Conservation (phyloP, 2,888 invertebrate species). For the Syrista parreyssii region DNA sequence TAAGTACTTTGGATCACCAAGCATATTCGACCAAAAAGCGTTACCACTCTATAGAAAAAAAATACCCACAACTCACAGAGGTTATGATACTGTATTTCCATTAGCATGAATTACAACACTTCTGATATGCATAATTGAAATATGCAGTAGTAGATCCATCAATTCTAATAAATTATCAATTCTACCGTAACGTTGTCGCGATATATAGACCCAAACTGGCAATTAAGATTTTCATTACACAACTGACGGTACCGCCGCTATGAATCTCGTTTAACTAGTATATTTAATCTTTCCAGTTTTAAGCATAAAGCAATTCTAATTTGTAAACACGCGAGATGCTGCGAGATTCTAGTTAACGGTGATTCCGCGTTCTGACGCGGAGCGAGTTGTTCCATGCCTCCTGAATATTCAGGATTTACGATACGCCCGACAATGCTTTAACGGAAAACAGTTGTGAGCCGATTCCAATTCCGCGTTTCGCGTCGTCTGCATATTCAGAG, state of each 20-base stretch:
- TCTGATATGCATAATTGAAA: background rate
- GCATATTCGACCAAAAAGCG: background rate
- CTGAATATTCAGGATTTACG: background rate
- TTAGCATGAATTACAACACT: background rate
- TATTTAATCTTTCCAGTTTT: background rate
- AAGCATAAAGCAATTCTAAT: background rate
- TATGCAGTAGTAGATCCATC: background rate
- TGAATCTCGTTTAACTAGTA: background rate
- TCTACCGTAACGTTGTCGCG: background rate
- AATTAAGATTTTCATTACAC: background rate
- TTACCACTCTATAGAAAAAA: background rate
- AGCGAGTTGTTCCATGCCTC: background rate
- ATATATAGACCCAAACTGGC: background rate
- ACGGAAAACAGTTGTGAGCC: background rate
- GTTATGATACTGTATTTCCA: background rate
- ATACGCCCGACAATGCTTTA: background rate
- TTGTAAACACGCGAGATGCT: background rate
- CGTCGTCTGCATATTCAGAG: background rate
- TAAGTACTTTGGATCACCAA: background rate
- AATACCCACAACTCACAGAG: background rate
- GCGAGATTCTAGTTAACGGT: background rate
- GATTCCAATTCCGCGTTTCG: background rate
- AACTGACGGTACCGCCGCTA: background rate
- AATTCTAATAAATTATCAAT: background rate
- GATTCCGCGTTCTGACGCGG: background rate